phyloP scores from a whole-genome alignment of 2,797 vertebrate genomes.

The Halcyon smyrnensis region DNA sequence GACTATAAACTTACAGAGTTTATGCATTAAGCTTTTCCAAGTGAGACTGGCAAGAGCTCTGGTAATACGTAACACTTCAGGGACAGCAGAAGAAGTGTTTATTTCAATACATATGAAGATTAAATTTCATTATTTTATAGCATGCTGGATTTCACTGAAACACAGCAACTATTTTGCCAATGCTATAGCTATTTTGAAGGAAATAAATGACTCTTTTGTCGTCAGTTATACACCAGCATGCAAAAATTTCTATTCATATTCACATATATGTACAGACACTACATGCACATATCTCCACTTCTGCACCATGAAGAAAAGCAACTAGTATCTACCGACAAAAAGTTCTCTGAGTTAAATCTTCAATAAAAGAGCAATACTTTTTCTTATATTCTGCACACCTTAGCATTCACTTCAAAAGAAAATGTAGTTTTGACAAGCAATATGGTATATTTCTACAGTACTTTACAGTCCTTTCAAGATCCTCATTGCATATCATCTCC shows the following conservation, averaged over 20 bases:
- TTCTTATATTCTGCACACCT: background rate
- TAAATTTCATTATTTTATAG: background rate
- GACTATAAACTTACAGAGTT: background rate
- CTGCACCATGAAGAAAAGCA: background rate
- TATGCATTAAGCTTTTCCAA: background rate
- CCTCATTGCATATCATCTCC: background rate
- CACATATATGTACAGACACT: background rate
- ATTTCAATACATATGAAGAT: background rate
- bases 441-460: background rate
- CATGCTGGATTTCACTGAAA: background rate
- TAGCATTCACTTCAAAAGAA: background rate
- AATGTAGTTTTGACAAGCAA: background rate
- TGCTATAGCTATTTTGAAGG: background rate
- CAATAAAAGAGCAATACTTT: background rate
- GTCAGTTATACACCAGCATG: background rate
- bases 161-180: background rate
- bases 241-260: background rate
- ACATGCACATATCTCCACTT: background rate
- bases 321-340: background rate
- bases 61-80: background rate
- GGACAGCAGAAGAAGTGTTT: background rate
- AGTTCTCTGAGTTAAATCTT: constrained; percentile 27
- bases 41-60: background rate
- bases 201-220: background rate
- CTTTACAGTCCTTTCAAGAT: background rate